Evolutionary conservation across 1,140 invertebrate species (phyloP).

Genomic region (Choristoneura fumiferana): DNA sequence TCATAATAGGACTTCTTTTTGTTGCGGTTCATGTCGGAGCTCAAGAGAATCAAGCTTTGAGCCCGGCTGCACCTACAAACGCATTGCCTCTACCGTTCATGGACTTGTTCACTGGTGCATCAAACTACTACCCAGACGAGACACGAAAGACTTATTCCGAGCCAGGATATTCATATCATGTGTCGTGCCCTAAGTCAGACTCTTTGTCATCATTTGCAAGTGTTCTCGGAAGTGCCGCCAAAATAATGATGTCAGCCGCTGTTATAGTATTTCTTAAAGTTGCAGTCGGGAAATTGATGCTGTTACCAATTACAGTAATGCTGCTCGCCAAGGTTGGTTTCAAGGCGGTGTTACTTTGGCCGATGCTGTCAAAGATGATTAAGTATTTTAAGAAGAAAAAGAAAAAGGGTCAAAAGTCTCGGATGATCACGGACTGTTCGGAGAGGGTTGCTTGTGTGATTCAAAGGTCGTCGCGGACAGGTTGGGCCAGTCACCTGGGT

Average conservation of each 20-base stretch:
- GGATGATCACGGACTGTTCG: slow-evolving; percentile 61
- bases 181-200: slow-evolving; percentile 58
- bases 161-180: slow-evolving; percentile 36
- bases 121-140: slow-evolving; percentile 56
- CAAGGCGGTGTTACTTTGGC: slow-evolving; percentile 63
- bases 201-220: slow-evolving; percentile 60
- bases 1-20: slow-evolving; percentile 53
- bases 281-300: slow-evolving; percentile 57
- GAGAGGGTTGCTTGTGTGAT: slow-evolving; percentile 64
- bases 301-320: slow-evolving; percentile 56
- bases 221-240: slow-evolving; percentile 63
- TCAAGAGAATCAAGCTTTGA: slow-evolving; percentile 53
- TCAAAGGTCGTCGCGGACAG: slow-evolving; percentile 46
- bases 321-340: slow-evolving; percentile 60
- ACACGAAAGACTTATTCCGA: slow-evolving; percentile 60
- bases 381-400: slow-evolving; percentile 66
- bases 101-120: slow-evolving; percentile 61
- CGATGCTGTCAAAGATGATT: slow-evolving; percentile 66
- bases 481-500: slow-evolving; percentile 58
- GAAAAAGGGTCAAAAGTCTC: slow-evolving; percentile 54
- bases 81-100: slow-evolving; percentile 48
- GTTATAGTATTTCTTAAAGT: slow-evolving; percentile 61
- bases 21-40: slow-evolving; percentile 41
- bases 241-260: slow-evolving; percentile 65
- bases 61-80: slow-evolving; percentile 40